Conservation (phyloP, 2,113 vertebrate species). For the Porphyrio hochstetteri region DNA sequence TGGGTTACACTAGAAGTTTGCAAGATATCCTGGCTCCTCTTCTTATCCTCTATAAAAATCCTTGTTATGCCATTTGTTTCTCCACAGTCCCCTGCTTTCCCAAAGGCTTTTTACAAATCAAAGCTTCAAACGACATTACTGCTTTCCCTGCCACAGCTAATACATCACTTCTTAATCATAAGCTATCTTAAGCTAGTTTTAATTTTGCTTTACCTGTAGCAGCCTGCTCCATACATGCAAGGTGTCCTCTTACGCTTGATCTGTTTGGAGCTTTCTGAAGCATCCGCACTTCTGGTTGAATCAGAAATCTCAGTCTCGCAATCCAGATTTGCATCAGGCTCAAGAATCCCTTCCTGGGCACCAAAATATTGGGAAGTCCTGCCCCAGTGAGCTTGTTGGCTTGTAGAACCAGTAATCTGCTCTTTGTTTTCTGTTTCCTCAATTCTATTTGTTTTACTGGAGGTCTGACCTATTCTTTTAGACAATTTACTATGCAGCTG, state of each 20-base stretch:
- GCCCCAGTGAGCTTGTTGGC: background rate
- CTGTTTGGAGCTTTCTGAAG: constrained; percentile 43
- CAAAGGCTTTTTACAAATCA: background rate
- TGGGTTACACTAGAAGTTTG: background rate
- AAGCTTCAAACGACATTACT: background rate
- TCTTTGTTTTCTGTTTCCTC: constrained; percentile 18
- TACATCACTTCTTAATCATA: background rate
- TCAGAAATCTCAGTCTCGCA: constrained; percentile 19
- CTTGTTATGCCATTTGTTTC: background rate
- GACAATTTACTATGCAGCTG: constrained; percentile 8
- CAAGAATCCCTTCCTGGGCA: background rate
- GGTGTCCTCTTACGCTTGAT: constrained; percentile 61
- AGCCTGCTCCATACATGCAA: constrained; percentile 78
- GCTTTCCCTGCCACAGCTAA: background rate
- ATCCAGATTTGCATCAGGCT: constrained; percentile 15
- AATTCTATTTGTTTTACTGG: background rate
- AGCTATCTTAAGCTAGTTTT: background rate
- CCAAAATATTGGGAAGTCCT: background rate
- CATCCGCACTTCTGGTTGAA: constrained; percentile 7
- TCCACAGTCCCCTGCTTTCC: background rate
- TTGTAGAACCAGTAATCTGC: constrained; percentile 8
- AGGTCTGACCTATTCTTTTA: background rate
- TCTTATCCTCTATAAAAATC: background rate
- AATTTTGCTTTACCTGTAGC: constrained; percentile 79
- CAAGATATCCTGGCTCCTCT: background rate